A percentile compares a stretch with the other conserved stretches of the same genome.
These are phyloP conservation scores for Meta bourneti DNA, from an alignment of 2,888 invertebrate genomes.

Conservation along the genomic window DNA sequence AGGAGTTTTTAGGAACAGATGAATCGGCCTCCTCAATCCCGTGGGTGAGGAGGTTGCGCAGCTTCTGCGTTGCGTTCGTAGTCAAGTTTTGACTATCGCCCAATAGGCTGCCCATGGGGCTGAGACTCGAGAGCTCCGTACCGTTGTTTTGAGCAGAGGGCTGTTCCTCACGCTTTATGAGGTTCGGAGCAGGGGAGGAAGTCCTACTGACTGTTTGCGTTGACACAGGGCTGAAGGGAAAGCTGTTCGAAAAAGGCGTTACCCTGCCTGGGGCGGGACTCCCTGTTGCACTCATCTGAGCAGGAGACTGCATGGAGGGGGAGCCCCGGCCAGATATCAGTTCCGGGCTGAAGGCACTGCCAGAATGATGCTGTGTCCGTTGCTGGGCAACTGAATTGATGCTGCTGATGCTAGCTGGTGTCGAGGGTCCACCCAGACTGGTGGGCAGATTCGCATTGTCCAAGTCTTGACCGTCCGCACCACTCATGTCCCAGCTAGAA, in stretches of 20 bases:
- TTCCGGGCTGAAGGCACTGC: conserved; percentile 75
- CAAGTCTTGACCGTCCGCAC: conserved; percentile 31
- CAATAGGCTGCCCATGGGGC: conserved; percentile 62
- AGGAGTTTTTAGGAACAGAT: conserved; percentile 64
- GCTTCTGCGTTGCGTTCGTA: conserved; percentile 77
- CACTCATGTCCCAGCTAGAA: conserved; percentile 75
- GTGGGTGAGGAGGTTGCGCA: conserved; percentile 83
- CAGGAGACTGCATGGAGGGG: conserved; percentile 61
- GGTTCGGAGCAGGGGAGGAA: conserved; percentile 59
- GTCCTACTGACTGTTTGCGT: conserved; percentile 64
- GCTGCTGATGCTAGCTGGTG: conserved; percentile 57
- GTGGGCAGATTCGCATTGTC: conserved; percentile 39
- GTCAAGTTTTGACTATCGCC: conserved; percentile 38
- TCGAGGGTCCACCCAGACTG: conserved; percentile 54
- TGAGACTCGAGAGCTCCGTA: conserved; percentile 22
- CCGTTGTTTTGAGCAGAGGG: conserved; percentile 14
- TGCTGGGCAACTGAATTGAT: conserved; percentile 41
- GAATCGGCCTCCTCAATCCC: conserved; percentile 74
- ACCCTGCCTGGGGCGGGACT: conserved; percentile 83
- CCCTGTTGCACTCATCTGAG: conserved; percentile 59
- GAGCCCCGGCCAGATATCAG: conserved; percentile 65
- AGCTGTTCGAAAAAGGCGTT: conserved; percentile 83
- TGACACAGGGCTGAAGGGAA: conserved; percentile 84
- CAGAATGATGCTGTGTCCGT: conserved; percentile 59
- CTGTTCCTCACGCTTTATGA: conserved; percentile 57